Base-by-base conservation (phyloP, 1,140 invertebrate species). In the Vanessa tameamea region DNA sequence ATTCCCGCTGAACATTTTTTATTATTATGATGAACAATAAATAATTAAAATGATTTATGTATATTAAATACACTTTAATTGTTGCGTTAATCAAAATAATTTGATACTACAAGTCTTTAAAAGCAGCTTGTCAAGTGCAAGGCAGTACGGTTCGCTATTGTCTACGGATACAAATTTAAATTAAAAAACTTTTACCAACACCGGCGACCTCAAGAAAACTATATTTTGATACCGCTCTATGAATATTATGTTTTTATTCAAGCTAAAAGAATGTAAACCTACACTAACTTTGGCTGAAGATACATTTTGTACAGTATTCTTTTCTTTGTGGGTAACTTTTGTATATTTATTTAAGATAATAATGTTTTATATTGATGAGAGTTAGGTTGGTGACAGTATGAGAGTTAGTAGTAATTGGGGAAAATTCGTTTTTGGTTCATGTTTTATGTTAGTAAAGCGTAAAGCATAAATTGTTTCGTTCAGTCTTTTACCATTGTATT, bases 151-250 rank as follows among this genome's bases (percentile, higher is more conserved):
- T 69, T 69, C 66, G 59, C 59, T 74, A 63, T 74, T 74, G 48
- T 59, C 64, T 67, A 43, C 47, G 65, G 71, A 74, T 74, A 74
- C 73, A 75, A 75, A 75, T 75, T 75, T 75, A 75, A 75, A 75
- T 75, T 75, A 75, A 75, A 75, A 75, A 75, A 75, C 59, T 75
- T 75, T 75, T 61, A 61, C 59, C 59, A 53, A 63, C 66, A 75
- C 66, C 66, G 61, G 59, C 67, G 51, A 57, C 67, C 59, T 20
- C 59, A 69, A 69, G 66, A 50, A 75, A 75, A 69, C 61, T 69
- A 55, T 23, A 69, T 69, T 64, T 64, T 64, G 50, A 74, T 64
- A 63, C 53, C 47, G 73, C 63, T 69, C 66, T 64, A 61, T 48
- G 57, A 63, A 68, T 64, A 74, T 43, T 43, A 43, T 74, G 48